These are phyloP conservation scores for Vanessa cardui DNA, from an alignment of 2,888 invertebrate genomes.

Conservation along the genomic window DNA sequence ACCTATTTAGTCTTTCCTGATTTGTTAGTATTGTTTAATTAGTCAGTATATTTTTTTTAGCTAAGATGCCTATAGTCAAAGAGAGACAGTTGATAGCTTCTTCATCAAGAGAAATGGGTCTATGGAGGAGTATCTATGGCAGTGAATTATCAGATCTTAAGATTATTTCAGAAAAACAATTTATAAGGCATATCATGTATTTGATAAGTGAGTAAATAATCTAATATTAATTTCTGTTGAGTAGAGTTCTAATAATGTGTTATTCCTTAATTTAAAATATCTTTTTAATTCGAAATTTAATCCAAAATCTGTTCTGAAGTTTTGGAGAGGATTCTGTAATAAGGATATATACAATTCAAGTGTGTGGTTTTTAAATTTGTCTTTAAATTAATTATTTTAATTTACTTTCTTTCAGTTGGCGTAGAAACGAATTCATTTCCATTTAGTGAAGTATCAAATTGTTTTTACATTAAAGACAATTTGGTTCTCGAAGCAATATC, in stretches of 20 bases:
- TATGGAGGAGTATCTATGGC: constrained; percentile 66
- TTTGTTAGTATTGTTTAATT: no score
- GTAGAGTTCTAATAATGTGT: background rate
- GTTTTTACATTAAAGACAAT: constrained; percentile 71
- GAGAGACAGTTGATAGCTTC: constrained; percentile 70
- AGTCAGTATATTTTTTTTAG: constrained; percentile 45
- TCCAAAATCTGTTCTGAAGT: no score
- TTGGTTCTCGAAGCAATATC: constrained; percentile 77
- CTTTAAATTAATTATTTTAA: no score
- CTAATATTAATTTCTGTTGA: no score
- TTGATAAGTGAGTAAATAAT: constrained; percentile 64
- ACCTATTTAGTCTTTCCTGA: no score
- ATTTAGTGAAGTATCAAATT: constrained; percentile 62
- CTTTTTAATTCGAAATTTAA: no score
- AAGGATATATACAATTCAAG: no score
- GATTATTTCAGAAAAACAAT: constrained; percentile 69
- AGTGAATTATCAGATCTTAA: constrained; percentile 52
- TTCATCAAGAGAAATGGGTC: constrained; percentile 62
- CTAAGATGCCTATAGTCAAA: constrained; percentile 64
- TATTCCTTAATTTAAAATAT: no score
- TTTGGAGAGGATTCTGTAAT: no score
- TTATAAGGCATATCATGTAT: constrained; percentile 77
- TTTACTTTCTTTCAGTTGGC: constrained; percentile 71
- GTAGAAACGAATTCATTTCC: constrained; percentile 82
- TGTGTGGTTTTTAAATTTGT: no score